Evolutionary conservation across 2,113 vertebrate species (phyloP), one percentile per base, ranked within the genome.

Genomic region (Willisornis vidua): DNA sequence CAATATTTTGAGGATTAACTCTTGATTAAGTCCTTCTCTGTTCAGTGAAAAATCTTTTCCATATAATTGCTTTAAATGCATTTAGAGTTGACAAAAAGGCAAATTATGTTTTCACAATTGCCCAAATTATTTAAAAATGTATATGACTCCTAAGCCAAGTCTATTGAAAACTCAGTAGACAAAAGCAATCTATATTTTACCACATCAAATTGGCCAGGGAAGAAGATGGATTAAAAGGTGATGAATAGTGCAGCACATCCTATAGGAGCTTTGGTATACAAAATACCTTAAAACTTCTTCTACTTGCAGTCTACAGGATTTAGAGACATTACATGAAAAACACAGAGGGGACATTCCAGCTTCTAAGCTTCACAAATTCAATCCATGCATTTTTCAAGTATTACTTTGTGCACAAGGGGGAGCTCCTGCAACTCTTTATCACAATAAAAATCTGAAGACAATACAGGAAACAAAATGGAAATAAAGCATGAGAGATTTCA

Each of bases 321-420:
- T 72, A 24, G 46, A 91, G 49, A 41, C 20, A 87, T 51, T 83
- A 59, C 6, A 58, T 24, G 16, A 58, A 93, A 88, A 88, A 76
- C 13, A 65, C 12, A 41, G 85, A 81, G 29, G 12, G 10, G 43
- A 48, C 19, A 8, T 76, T 76, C 59, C 43, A 65, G 58, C 9
- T 33, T 59, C 7, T 28, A 33, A 58, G 12, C 12, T 3, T 76
- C 63, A 48, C n/a, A 35, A 71, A 80, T 12, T 76, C 9, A 6
- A 70, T 8, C 18, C 23, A 5, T 6, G 51, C 25, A 12, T 51
- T 83, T 70, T 76, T 72, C 8, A 2, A 87, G 57, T 81, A 70
- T 33, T 3, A 63, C 14, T 74, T 88, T 3, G 2, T 66, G 79
- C 98, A 97, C 96, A 71, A 98, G 98, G 91, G 96, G 98, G 98